Conservation (phyloP, 2,113 vertebrate species). For the Nipponia nippon region DNA sequence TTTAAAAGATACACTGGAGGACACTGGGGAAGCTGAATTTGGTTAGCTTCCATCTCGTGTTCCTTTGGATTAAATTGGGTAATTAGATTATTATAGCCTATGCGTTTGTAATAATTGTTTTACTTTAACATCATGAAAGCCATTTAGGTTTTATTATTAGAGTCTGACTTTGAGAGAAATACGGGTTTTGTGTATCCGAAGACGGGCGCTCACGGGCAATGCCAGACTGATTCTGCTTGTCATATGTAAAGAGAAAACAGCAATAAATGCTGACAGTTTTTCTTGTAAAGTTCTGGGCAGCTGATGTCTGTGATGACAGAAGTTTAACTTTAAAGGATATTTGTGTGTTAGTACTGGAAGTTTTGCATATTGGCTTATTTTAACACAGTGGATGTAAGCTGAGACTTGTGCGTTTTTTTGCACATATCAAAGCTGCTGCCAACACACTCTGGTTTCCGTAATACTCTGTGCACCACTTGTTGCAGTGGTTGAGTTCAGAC, state of each 20-base stretch:
- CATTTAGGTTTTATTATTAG: conserved; percentile 3
- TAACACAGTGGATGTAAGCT: not conserved
- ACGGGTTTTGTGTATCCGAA: not conserved
- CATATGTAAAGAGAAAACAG: not conserved
- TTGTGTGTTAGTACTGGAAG: not conserved
- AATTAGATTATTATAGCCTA: not conserved
- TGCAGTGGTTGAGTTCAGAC: not conserved
- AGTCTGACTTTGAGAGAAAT: not conserved
- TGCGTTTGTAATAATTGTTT: conserved; percentile 15
- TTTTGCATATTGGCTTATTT: not conserved
- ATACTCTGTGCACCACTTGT: not conserved
- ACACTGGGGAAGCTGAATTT: not conserved
- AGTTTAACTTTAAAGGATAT: not conserved
- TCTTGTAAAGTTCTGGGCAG: not conserved
- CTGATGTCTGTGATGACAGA: not conserved
- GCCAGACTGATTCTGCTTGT: not conserved
- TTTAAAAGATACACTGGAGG: not conserved
- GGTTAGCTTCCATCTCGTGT: not conserved
- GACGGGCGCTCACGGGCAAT: not conserved
- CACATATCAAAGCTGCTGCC: not conserved
- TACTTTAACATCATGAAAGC: not conserved
- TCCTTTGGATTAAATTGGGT: not conserved
- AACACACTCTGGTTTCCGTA: not conserved
- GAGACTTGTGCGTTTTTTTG: fast-evolving
- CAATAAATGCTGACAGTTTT: not conserved